Conservation (phyloP, 2,888 invertebrate genomes). For the Altica lythri region DNA sequence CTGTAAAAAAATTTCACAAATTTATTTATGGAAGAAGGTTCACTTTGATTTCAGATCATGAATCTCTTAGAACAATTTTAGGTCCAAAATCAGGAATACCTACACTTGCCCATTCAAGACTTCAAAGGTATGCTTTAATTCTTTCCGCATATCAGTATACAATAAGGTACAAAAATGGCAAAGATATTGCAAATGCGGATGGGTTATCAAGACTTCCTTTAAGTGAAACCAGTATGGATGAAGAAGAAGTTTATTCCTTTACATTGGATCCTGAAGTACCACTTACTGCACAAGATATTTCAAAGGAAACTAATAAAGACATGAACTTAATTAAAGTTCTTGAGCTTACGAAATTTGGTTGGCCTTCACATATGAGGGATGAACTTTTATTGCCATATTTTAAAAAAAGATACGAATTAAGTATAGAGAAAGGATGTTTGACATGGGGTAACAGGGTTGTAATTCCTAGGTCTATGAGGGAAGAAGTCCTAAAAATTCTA, state of each 20-base stretch:
- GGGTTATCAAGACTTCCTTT: slow-evolving; percentile 14
- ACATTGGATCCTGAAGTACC: slow-evolving; percentile 1
- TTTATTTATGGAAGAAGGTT: slow-evolving; percentile 48
- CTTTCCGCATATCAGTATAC: slow-evolving; percentile 26
- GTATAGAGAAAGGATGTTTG: not conserved
- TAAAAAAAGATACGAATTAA: not conserved
- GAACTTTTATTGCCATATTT: slow-evolving; percentile 1
- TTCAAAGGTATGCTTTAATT: slow-evolving; percentile 24
- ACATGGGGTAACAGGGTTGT: not conserved
- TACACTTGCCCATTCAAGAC: slow-evolving; percentile 21
- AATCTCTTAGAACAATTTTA: slow-evolving; percentile 28
- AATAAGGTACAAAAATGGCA: slow-evolving; percentile 6
- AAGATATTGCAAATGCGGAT: slow-evolving; percentile 14
- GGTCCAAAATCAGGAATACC: slow-evolving; percentile 25
- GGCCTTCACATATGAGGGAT: not conserved
- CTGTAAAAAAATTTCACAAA: slow-evolving; percentile 48
- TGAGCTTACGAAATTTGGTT: slow-evolving; percentile 2
- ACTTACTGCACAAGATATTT: slow-evolving; percentile 2
- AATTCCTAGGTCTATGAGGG: not conserved
- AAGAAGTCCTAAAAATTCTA: not conserved
- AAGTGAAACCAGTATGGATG: not conserved
- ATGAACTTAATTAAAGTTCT: slow-evolving; percentile 5
- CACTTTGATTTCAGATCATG: slow-evolving; percentile 30
- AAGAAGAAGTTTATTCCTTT: slow-evolving; percentile 8
- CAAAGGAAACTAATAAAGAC: slow-evolving; percentile 9